Evolutionary conservation across 2,797 vertebrate species (phyloP).

Genomic region (Knipowitschia caucasica): DNA sequence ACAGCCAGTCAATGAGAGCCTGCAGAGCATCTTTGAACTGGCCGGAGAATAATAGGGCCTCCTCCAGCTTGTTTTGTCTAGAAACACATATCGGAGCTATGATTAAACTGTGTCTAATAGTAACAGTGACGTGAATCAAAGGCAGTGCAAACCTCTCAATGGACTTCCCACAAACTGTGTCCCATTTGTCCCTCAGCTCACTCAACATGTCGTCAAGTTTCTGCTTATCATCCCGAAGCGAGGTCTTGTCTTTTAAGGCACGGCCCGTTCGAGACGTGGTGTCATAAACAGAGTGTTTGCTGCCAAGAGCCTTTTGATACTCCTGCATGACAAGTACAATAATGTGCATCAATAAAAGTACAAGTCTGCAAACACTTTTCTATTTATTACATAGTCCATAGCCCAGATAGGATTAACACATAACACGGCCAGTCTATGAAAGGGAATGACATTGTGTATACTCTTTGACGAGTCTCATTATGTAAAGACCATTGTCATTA

Average conservation of each 20-base stretch:
- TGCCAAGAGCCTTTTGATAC: constrained; percentile 94
- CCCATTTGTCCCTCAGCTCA: constrained; percentile 97
- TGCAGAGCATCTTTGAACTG: constrained; percentile 98
- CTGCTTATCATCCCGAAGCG: constrained; percentile 89
- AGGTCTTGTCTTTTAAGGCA: constrained; percentile 92
- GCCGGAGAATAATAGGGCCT: constrained; percentile 94
- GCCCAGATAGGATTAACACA: constrained; percentile 69
- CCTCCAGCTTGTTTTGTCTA: constrained; percentile 98
- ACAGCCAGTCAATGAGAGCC: constrained; percentile 98
- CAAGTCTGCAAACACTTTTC: constrained; percentile 7
- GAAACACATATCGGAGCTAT: constrained; percentile 21
- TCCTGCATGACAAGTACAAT: constrained; percentile 72
- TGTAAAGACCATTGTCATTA: constrained; percentile 1
- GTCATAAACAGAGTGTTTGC: constrained; percentile 96
- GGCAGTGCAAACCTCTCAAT: constrained; percentile 82
- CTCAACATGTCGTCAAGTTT: constrained; percentile 96
- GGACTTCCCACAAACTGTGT: constrained; percentile 97
- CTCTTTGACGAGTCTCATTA: constrained; percentile 30
- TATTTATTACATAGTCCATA: constrained; percentile 54
- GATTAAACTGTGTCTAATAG: background rate
- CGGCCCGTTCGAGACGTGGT: constrained; percentile 91
- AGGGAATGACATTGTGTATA: constrained; percentile 19
- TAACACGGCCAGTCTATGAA: constrained; percentile 20
- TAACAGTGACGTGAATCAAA: background rate
- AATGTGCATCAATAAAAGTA: constrained; percentile 4